A percentile compares a stretch with the other conserved stretches of the same genome.
Evolutionary conservation across 2,888 invertebrate genomes (phyloP).

Genomic region (Abrostola tripartita): DNA sequence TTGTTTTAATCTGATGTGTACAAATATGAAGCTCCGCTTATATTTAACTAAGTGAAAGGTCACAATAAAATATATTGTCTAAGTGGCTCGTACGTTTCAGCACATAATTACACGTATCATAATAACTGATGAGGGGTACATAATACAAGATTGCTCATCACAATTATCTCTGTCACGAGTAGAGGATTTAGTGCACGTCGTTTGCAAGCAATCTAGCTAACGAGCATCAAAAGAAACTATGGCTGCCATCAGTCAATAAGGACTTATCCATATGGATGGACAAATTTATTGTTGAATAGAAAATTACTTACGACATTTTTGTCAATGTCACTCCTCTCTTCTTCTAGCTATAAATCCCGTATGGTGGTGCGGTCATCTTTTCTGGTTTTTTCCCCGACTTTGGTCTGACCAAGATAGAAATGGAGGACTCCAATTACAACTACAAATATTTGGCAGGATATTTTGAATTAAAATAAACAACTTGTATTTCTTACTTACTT

Average conservation of each 20-base stretch:
- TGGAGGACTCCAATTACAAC: neutral
- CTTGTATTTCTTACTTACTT: no score
- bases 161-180: conserved; percentile 58
- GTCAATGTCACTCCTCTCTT: no score
- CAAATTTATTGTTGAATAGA: neutral
- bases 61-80: conserved; percentile 13
- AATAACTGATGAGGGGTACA: conserved; percentile 49
- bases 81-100: conserved; percentile 23
- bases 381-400: no score
- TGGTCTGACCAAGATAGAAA: no score
- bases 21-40: neutral
- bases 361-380: no score
- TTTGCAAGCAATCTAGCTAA: conserved; percentile 47
- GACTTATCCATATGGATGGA: conserved; percentile 1
- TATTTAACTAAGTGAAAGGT: neutral
- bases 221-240: conserved; percentile 46
- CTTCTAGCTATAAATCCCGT: no score
- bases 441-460: neutral
- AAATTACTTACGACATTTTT: neutral
- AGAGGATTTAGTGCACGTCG: conserved; percentile 43
- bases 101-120: conserved; percentile 45
- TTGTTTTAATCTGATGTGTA: no score
- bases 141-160: conserved; percentile 48
- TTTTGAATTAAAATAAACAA: no score
- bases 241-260: conserved; percentile 28